Evolutionary conservation across 2,113 vertebrate species (phyloP), one percentile per base, ranked within the genome.

Genomic region (Anolis carolinensis): DNA sequence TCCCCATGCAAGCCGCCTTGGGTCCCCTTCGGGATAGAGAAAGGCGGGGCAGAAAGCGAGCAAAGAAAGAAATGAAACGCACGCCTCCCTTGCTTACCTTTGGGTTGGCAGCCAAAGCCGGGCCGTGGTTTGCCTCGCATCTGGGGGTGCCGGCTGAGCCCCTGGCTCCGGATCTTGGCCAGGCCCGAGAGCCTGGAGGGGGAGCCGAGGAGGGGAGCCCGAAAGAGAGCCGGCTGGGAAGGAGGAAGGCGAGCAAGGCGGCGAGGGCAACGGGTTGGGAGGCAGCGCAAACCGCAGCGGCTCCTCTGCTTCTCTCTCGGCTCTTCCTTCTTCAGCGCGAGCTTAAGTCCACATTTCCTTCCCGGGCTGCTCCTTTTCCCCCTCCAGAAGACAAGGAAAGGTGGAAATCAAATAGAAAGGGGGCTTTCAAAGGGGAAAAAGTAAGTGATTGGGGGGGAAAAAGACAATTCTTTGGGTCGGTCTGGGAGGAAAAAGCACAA

Each of bases 281-380:
- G 65, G 91, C 86, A 86, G 88, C 88, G 39, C 39, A 44, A 44
- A 44, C 39, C 39, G 9, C 62, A 5, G 62, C 65, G 5, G 65
- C 23, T 67, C 3, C 7, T 67, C 21, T 9, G 4, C 25, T 5
- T 68, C 91, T 84, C 92, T 89, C 89, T 96, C 88, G 30, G 50
- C 14, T 10, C 5, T 14, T 3, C 18, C 55, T 59, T 59, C 18
- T 93, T 90, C 70, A 81, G 94, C 94, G 89, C 32, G 93, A 86
- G 83, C 77, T 94, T 96, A 96, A 96, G 97, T 97, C 97, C 97
- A 97, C 96, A 97, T 98, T 94, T 96, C 94, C 96, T 16, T 50
- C n/a, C 34, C 95, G 91, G 9, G 3, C 55, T 59, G 13, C 55
- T 13, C 3, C n/a, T n/a, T n/a, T n/a, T n/a, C n/a, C n/a, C n/a